Base-by-base conservation (phyloP, 2,888 invertebrate genomes). In the Drosophila mimetica region DNA sequence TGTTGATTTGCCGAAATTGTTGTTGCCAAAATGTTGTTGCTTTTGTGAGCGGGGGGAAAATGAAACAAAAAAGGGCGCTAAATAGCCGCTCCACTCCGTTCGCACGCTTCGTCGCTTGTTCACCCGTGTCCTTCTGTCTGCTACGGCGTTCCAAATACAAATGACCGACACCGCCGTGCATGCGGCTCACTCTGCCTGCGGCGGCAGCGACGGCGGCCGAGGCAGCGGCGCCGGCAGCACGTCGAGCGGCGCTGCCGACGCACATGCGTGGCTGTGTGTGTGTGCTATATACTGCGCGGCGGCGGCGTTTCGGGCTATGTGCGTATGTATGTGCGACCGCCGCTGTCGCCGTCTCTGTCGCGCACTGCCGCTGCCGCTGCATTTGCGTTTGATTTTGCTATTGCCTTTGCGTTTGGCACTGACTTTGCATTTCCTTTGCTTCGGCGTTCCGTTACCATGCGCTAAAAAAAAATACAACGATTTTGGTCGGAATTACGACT, bases 91-190 rank as follows among this genome's bases (percentile, higher is more conserved):
- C 88, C 89, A 75, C 89, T 89, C 81, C 84, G 88, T 82, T 76
- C 88, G 42, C 84, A 84, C 88, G 88, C 80, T 81, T 84, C 84
- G 77, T 79, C 44, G 44, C 25, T 44, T 25, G 8, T 44, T 82
- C 86, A 86, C 74, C 74, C 80, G 81, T 78, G 88, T 88, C 89
- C 89, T 88, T 84, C 89, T 89, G 82, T 79, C 89, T 88, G 78
- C 84, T 86, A 84, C 90, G 90, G 86, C 90, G 90, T 88, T 88
- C 88, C 76, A 90, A 89, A 90, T 89, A 89, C 88, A 90, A 90
- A 90, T 90, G 91, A 90, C 79, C 87, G 84, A 65, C 39, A 63
- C 9, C 66, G 46, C 66, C 53, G 66, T 86, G 82, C 77, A 88
- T 76, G 81, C 75, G 39, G 57, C 58, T 4, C 39, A 7, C 11